Conservation (phyloP, 2,888 invertebrate species). For the Sycophila texana region DNA sequence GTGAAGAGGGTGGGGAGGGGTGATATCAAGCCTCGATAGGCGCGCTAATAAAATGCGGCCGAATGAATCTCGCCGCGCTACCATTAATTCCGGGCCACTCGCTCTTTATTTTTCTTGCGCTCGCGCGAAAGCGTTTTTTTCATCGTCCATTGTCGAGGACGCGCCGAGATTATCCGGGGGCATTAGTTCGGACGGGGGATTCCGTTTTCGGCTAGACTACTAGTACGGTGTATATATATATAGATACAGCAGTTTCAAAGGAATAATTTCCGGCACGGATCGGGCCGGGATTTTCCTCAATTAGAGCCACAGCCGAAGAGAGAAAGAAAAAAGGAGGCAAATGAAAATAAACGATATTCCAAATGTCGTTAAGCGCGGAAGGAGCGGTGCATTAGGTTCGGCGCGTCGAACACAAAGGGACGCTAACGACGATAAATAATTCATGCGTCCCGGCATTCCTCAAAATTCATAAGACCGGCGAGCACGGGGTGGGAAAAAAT, state of each 20-base stretch:
- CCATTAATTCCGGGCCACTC: slow-evolving; percentile 29
- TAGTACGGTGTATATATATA: no score
- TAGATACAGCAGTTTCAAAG: no score
- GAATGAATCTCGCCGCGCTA: slow-evolving; percentile 33
- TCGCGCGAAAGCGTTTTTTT: neutral
- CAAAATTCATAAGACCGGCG: slow-evolving; percentile 42
- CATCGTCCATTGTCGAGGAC: no score
- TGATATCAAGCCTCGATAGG: neutral
- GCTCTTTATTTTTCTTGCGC: neutral
- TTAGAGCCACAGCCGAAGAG: no score
- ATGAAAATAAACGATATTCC: neutral
- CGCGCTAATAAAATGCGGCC: slow-evolving; percentile 41
- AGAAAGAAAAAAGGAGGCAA: neutral
- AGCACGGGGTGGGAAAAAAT: slow-evolving; percentile 1
- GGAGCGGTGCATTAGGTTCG: neutral
- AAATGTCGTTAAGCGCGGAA: neutral
- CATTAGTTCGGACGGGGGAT: no score
- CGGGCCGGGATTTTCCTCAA: no score
- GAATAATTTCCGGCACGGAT: no score
- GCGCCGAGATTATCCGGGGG: no score
- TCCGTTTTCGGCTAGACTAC: no score
- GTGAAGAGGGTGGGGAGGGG: slow-evolving; percentile 16
- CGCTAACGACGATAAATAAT: slow-evolving; percentile 43
- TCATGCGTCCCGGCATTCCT: slow-evolving; percentile 32
- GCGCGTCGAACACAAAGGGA: neutral